These are phyloP conservation scores for Ceratitis capitata DNA, from an alignment of 1,140 invertebrate species.

Conservation along the genomic window DNA sequence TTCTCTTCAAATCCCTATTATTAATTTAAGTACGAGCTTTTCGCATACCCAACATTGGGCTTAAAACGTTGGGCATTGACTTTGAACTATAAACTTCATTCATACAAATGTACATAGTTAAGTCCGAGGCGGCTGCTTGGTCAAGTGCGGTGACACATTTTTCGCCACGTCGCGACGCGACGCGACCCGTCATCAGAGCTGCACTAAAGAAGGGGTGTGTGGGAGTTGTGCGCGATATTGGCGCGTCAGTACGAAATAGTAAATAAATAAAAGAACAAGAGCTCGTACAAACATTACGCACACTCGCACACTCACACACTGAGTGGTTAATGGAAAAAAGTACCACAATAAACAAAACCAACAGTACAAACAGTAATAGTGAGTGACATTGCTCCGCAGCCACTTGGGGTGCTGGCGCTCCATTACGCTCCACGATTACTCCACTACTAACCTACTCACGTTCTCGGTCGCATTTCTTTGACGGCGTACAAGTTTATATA, in stretches of 20 bases:
- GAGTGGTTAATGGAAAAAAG: not conserved
- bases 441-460: not conserved
- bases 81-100: conserved; percentile 36
- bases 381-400: not conserved
- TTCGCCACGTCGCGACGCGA: not conserved
- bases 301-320: not conserved
- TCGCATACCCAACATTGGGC: not conserved
- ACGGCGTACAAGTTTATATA: not conserved
- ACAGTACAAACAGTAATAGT: not conserved
- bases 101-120: not conserved
- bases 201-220: not conserved
- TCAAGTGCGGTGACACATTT: conserved; percentile 10
- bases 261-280: not conserved
- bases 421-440: not conserved
- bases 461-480: not conserved
- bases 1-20: not conserved
- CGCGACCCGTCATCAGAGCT: not conserved
- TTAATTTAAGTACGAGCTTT: not conserved
- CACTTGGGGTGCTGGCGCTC: not conserved
- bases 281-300: not conserved
- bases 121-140: not conserved
- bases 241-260: not conserved
- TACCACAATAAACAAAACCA: not conserved
- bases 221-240: not conserved
- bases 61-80: conserved; percentile 32